phyloP scores from a whole-genome alignment of 2,113 vertebrate species.

The Platysteira castanea region DNA sequence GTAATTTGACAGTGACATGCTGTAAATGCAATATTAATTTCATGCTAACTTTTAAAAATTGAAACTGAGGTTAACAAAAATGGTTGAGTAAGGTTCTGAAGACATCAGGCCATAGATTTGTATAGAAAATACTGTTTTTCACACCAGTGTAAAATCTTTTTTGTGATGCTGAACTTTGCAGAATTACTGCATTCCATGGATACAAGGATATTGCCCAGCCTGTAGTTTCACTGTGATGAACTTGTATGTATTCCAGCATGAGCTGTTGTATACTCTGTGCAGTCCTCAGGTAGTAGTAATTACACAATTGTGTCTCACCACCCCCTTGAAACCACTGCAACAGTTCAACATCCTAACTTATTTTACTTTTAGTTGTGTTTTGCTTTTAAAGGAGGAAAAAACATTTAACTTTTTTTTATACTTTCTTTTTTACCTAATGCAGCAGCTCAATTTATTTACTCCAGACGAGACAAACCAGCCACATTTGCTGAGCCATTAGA shows the following conservation, averaged over 20 bases:
- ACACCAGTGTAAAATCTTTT: neutral
- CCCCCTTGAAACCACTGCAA: neutral
- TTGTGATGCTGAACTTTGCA: neutral
- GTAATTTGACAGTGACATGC: neutral
- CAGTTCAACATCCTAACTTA: neutral
- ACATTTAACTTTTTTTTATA: neutral
- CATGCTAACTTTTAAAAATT: neutral
- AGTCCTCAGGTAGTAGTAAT: neutral
- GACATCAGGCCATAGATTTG: neutral
- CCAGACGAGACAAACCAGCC: constrained; percentile 81
- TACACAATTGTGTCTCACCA: neutral
- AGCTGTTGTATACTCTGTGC: neutral
- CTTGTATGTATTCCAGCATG: neutral
- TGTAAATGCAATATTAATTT: neutral
- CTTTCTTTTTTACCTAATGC: constrained; percentile 34
- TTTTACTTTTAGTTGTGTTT: neutral
- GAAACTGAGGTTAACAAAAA: neutral
- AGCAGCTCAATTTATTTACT: constrained; percentile 99
- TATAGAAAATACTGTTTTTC: neutral
- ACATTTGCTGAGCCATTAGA: constrained; percentile 81
- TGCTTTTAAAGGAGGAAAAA: neutral
- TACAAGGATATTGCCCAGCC: neutral
- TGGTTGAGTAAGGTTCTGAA: neutral
- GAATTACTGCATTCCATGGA: neutral
- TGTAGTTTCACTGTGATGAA: neutral